Evolutionary conservation across 2,113 vertebrate species (phyloP), one percentile per base, ranked within the genome.

Genomic region (Myanophis thanlyinensis): DNA sequence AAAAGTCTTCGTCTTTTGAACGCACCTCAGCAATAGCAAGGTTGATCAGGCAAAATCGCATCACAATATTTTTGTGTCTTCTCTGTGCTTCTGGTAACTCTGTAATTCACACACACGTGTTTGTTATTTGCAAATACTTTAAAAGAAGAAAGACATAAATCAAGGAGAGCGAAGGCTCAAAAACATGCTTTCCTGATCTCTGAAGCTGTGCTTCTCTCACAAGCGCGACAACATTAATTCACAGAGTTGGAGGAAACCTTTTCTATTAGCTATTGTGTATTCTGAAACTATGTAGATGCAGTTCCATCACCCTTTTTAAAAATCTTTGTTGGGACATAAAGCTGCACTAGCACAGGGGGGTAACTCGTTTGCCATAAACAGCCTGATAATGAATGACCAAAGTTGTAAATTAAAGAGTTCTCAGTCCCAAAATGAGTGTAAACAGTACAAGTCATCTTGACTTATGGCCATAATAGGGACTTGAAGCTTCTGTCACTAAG

Each of bases 1-100:
- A 94, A 97, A 97, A 98, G 96, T 95, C 97, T 96, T 95, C 93
- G 97, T 96, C 97, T 98, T 98, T 97, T 97, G 97, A 98, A 96
- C 93, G 95, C 92, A 94, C 95, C 95, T 90, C 52, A 95, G 96
- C 96, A 95, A 95, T 56, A 85, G 94, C 86, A 94, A 93, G 96
- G 97, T 95, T 98, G 96, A 95, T 92, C 0, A 47, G 89, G 92
- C 90, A 0, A 47, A 96, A 96, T 96, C 96, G 96, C 15, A 96
- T 0, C 95, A 95, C 93, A 90, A 47, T 94, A 97, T 97, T 96
- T 95, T 89, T 93, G 92, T 93, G 94, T 94, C 95, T 93, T 93
- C 94, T 98, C 96, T 97, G 95, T 97, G 97, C 97, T 96, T 96
- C 96, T 96, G 94, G 92, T 93, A 96, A 93, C 80, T 1, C 87